Evolutionary conservation across 2,113 vertebrate genomes (phyloP), one percentile per base, ranked within the genome.

Genomic region (Scomber scombrus): DNA sequence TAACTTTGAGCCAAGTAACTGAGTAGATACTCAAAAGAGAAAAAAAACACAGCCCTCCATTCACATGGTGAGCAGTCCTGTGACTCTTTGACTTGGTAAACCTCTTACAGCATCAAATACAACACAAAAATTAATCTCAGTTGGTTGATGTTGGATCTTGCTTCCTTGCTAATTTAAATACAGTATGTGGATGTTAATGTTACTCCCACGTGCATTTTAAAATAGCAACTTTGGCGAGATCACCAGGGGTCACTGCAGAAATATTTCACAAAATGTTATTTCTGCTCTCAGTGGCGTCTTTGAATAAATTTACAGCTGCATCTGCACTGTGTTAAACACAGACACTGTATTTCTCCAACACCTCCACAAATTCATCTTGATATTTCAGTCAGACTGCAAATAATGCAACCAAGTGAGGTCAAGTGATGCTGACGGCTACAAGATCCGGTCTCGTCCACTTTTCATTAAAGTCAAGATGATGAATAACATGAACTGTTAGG

Each of bases 101-200:
- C 49, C 15, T 51, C 31, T 58, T 56, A 82, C 64, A 77, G 61
- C 52, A 49, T 71, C 51, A 71, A 71, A 74, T 61, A 54, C 72
- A 74, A 57, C 47, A 19, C 51, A 11, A 57, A 16, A 75, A 76
- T 43, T 7, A 80, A 71, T 84, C 55, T 21, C 21, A 46, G 21
- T 12, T 69, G 77, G 75, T 64, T 81, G 78, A 81, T 74, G 71
- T 78, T 45, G 71, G 75, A 75, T 49, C 78, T 67, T 69, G 56
- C 60, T 49, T 75, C 49, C 52, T 26, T 14, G 16, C 46, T 66
- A 31, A 45, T 78, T 83, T 61, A 50, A 58, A 85, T 40, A 40
- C 34, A 40, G 34, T 61, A 26, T 50, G 62, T 43, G 34, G 13
- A 55, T 60, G 62, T 55, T 51, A 12, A 3, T 50, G 43, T 51